phyloP scores from a whole-genome alignment of 2,113 vertebrate genomes.

The Erinaceus europaeus region DNA sequence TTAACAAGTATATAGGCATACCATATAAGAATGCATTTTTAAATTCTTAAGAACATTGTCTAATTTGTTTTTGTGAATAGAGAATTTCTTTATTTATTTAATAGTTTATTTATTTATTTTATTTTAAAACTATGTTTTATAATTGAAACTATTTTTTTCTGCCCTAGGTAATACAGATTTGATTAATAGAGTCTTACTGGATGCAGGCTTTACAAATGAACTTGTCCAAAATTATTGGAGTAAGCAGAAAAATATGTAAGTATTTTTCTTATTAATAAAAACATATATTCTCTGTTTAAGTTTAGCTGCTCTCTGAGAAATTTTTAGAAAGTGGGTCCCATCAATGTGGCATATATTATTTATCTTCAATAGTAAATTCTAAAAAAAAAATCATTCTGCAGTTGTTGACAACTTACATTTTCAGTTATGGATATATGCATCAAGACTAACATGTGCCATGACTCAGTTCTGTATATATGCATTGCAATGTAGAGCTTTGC shows the following conservation, averaged over 20 bases:
- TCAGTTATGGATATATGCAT: background rate
- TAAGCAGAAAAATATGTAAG: conserved; percentile 90
- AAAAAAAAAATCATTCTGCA: background rate
- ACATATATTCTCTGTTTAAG: background rate
- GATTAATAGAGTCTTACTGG: conserved; percentile 91
- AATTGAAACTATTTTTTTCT: conserved; percentile 47
- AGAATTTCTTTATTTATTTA: conserved; percentile 39
- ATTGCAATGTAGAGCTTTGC: background rate
- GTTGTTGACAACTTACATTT: background rate
- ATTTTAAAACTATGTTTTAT: conserved; percentile 23
- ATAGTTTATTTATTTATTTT: background rate
- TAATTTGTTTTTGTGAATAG: background rate
- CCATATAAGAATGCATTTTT: background rate
- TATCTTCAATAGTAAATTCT: conserved; percentile 9
- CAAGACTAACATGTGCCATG: background rate
- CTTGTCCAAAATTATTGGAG: conserved; percentile 91
- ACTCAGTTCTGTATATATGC: background rate
- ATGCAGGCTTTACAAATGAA: conserved; percentile 94
- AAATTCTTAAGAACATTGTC: background rate
- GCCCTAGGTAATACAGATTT: conserved; percentile 90
- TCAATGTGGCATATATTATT: conserved; percentile 11
- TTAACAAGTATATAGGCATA: too few species aligned
- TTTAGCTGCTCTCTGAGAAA: background rate
- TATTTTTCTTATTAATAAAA: conserved; percentile 63
- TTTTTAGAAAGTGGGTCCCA: background rate